Evolutionary conservation across 1,140 invertebrate species (phyloP), one percentile per base, ranked within the genome.

Genomic region (Drosophila sulfurigaster): DNA sequence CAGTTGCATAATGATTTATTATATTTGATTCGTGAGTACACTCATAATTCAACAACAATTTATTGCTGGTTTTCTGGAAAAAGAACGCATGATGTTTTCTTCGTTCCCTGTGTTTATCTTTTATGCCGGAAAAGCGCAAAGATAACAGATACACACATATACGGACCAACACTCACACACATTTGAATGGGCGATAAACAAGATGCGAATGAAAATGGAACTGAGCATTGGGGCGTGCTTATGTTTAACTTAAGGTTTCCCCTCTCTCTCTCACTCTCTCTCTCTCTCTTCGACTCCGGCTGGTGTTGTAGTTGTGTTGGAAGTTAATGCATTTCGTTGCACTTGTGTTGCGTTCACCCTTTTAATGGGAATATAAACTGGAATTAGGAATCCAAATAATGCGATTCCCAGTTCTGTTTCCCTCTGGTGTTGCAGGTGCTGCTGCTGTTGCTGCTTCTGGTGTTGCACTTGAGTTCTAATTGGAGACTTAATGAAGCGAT

Each of bases 31-130:
- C 13, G 13, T 8, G 30, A 38, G 52, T 54, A 54, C 2, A 65
- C 10, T 56, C 13, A 56, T 56, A 56, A 65, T 16, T 65, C 35
- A 54, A 54, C 35, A n/a, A 43, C 35, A 54, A 52, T 52, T 62
- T 41, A 64, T 64, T 20, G 13, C 8, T 38, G 25, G 32, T 7
- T 35, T 38, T 15, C 25, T 56, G 2, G 20, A 20, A 30, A 30
- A 52, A 52, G 11, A 52, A 32, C 51, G 68, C 20, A 32, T 32
- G 25, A 8, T 13, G 5, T 64, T 48, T 58, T 49, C 43, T 60
- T 58, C 67, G 7, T 78, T 69, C 73, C 45, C 48, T 89, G 81
- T 88, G 81, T 83, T 83, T 89, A 88, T 88, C 83, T 71, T 52
- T 58, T 45, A 48, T 30, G 78, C 83, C 85, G 85, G 85, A 88